These are phyloP conservation scores for Sebastes aleutianus DNA, from an alignment of 2,797 vertebrate genomes.

Conservation along the genomic window DNA sequence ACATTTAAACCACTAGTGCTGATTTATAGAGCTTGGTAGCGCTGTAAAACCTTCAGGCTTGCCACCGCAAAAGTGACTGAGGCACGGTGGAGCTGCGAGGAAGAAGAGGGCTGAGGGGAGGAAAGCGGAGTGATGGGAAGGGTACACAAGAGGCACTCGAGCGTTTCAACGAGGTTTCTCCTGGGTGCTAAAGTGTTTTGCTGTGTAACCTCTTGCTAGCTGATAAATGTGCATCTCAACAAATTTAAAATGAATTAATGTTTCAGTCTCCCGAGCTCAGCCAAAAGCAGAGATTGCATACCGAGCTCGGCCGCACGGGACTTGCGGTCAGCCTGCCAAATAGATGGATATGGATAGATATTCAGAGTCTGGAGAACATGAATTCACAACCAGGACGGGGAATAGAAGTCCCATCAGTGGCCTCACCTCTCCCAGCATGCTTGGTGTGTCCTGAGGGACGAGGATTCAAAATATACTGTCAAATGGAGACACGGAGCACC, in stretches of 20 bases:
- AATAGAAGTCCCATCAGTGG: constrained; percentile 80
- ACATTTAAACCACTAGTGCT: constrained; percentile 70
- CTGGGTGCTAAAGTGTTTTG: constrained; percentile 51
- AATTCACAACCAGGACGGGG: constrained; percentile 80
- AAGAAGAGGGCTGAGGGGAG: constrained; percentile 3
- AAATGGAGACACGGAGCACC: constrained; percentile 56
- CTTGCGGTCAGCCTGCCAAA: constrained; percentile 63
- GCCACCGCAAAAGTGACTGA: constrained; percentile 57
- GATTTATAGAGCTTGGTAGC: constrained; percentile 75
- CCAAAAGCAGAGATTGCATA: constrained; percentile 60
- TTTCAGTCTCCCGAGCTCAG: constrained; percentile 51
- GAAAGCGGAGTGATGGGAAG: constrained; percentile 49
- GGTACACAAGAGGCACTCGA: constrained; percentile 49
- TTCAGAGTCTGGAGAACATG: constrained; percentile 74
- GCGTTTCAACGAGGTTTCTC: constrained; percentile 51
- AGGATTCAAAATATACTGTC: constrained; percentile 76
- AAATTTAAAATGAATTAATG: constrained; percentile 64
- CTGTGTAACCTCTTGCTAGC: constrained; percentile 45
- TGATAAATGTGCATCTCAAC: constrained; percentile 67
- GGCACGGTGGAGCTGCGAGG: constrained; percentile 25
- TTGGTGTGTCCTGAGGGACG: constrained; percentile 70
- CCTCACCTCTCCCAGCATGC: constrained; percentile 81
- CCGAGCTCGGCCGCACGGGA: constrained; percentile 66
- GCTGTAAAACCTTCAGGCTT: constrained; percentile 69
- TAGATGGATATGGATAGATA: constrained; percentile 75